Conservation (phyloP, 1,140 invertebrate species). For the Andrena cerasifolii region DNA sequence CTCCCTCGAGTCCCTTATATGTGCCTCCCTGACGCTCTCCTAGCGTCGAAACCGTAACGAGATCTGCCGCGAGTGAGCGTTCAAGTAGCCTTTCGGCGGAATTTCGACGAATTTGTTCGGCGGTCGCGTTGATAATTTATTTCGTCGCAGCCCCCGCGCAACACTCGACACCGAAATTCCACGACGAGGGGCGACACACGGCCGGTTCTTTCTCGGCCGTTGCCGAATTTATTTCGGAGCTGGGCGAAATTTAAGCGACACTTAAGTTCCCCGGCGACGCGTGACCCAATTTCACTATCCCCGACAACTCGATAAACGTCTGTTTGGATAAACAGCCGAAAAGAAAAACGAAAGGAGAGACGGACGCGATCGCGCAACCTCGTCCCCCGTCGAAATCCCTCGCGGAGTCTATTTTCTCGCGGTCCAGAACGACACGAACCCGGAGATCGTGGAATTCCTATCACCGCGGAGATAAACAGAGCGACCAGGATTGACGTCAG, state of each 20-base stretch:
- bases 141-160: slow-evolving; percentile 29
- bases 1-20: slow-evolving; percentile 41
- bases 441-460: not conserved
- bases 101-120: slow-evolving; percentile 72
- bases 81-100: slow-evolving; percentile 60
- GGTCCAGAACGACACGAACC: not conserved
- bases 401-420: slow-evolving; percentile 7
- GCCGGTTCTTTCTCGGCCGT: not conserved
- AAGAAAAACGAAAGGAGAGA: too few species aligned
- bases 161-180: slow-evolving; percentile 33
- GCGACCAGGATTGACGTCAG: slow-evolving; percentile 23
- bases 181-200: slow-evolving; percentile 15
- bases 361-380: not conserved
- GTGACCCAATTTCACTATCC: slow-evolving; percentile 12
- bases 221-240: slow-evolving; percentile 32
- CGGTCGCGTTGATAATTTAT: slow-evolving; percentile 72
- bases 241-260: slow-evolving; percentile 20
- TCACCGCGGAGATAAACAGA: not conserved
- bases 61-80: slow-evolving; percentile 55
- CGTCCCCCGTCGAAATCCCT: not conserved
- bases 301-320: not conserved
- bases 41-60: slow-evolving; percentile 52
- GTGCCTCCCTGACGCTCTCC: slow-evolving; percentile 32
- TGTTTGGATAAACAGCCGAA: not conserved
- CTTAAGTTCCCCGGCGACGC: slow-evolving; percentile 11